Base-by-base conservation (phyloP, 2,113 vertebrate genomes). In the Aphyosemion australe region DNA sequence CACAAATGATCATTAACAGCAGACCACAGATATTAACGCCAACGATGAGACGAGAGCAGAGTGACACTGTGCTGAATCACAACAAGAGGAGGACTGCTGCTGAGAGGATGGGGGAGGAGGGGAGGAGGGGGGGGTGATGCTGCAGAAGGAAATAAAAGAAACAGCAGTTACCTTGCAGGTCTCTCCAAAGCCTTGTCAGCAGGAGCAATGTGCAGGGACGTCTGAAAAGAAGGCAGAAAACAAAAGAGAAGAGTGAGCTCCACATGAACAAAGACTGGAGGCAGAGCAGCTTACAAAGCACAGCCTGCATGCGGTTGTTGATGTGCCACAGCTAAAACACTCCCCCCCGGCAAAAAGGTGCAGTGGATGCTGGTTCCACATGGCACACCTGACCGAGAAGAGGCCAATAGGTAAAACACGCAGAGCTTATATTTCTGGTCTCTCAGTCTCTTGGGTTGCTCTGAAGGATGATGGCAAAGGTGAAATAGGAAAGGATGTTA, bases 101-200 rank as follows among this genome's bases (percentile, higher is more conserved):
- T 64, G 52, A 62, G 51, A 55, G 55, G 57, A 73, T 62, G 83
- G 78, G 73, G 74, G 65, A 53, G 62, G 71, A 68, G 67, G 46
- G 12, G 1, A 19, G 5, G 52, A 34, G 26, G 68, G 20, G 45
- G 45, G 45, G 46, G n/a, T 45, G 55, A 37, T 19, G 72, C 69
- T 19, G 72, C 69, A 71, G 68, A 47, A 46, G 65, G 53, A 49
- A 53, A 65, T 76, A 85, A 60, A 83, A 78, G 74, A 69, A 86
- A 62, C 61, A 65, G 58, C 61, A 62, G 91, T 96, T 94, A 99
- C 97, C 97, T 97, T 55, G 90, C 90, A 54, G 95, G 92, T 84
- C 95, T 94, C 67, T 97, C 97, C 20, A 94, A 88, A 76, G 91
- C 90, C 84, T 84, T 94, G 69, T 97, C 95, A 61, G 93, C 87